Evolutionary conservation across 30 jellyfish, hydroid and myxozoan genomes (phyloP).

Genomic region (Aurelia sp.): DNA sequence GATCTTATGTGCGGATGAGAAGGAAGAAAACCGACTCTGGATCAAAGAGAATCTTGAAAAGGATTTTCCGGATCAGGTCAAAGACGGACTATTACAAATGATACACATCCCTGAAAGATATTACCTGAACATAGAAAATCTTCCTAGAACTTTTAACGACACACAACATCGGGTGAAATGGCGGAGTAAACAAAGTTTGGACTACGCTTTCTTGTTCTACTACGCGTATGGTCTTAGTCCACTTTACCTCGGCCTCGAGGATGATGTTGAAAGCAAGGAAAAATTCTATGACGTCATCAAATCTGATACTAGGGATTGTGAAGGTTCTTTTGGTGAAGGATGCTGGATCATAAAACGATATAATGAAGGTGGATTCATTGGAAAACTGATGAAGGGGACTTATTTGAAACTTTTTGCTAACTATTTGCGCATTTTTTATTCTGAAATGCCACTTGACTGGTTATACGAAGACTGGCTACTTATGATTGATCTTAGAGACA

Average conservation of each 20-base stretch:
- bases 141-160: slow-evolving; percentile 51
- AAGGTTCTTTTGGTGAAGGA: neutral
- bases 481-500: neutral
- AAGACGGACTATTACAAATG: slow-evolving; percentile 53
- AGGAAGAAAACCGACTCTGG: slow-evolving; percentile 25
- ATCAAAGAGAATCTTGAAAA: slow-evolving; percentile 12
- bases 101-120: slow-evolving; percentile 60
- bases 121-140: slow-evolving; percentile 29
- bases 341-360: slow-evolving; percentile 32
- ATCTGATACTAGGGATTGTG: slow-evolving; percentile 3
- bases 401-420: slow-evolving; percentile 25
- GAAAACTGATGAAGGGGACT: slow-evolving; percentile 22
- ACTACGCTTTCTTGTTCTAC: slow-evolving; percentile 65
- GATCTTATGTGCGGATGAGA: slow-evolving; percentile 59
- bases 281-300: slow-evolving; percentile 26
- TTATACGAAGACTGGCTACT: neutral
- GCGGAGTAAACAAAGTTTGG: slow-evolving; percentile 79
- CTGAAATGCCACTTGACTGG: slow-evolving; percentile 62
- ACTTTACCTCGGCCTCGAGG: slow-evolving; percentile 6
- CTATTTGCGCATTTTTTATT: slow-evolving; percentile 13
- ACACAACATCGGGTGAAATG: slow-evolving; percentile 56
- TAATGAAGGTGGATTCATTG: slow-evolving; percentile 43
- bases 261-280: slow-evolving; percentile 26
- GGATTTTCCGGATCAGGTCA: slow-evolving; percentile 19
- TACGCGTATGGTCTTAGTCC: slow-evolving; percentile 34